Evolutionary conservation across 2,888 invertebrate species (phyloP).

Genomic region (Torymus texanus): DNA sequence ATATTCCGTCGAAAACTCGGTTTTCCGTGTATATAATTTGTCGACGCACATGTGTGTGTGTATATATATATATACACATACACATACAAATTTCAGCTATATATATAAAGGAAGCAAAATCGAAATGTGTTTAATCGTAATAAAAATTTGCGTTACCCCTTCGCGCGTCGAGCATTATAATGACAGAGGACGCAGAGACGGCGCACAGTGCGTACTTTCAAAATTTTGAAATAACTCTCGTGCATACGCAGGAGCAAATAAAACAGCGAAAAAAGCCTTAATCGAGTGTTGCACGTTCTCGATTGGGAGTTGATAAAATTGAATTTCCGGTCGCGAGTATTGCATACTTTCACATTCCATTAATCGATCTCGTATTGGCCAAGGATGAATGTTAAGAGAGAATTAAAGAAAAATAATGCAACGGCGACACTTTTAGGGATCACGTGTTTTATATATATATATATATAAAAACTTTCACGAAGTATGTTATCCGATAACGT

Average conservation of each 20-base stretch:
- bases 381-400: conserved; percentile 27
- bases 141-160: background rate
- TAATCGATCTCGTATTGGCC: conserved; percentile 25
- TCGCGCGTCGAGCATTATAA: background rate
- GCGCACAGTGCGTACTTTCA: background rate
- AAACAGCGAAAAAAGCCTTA: background rate
- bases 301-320: conserved; percentile 22
- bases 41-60: background rate
- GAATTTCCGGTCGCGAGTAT: conserved; percentile 32
- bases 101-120: conserved; percentile 5
- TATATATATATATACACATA: too few relatives aligned
- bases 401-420: conserved; percentile 13
- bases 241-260: background rate
- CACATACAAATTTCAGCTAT: background rate
- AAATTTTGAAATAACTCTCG: conserved; percentile 14
- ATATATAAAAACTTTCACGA: too few relatives aligned
- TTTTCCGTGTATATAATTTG: conserved; percentile 25
- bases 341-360: conserved; percentile 40
- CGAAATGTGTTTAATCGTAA: background rate
- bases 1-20: conserved; percentile 17
- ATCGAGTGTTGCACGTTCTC: too few relatives aligned
- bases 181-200: background rate
- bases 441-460: too few relatives aligned
- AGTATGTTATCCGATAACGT: too few relatives aligned
- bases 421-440: too few relatives aligned